Percentiles rank a stretch among this genome's conserved stretches.
These are phyloP conservation scores for Oncorhynchus masou DNA, from an alignment of 2,113 vertebrate species.

Conservation along the genomic window DNA sequence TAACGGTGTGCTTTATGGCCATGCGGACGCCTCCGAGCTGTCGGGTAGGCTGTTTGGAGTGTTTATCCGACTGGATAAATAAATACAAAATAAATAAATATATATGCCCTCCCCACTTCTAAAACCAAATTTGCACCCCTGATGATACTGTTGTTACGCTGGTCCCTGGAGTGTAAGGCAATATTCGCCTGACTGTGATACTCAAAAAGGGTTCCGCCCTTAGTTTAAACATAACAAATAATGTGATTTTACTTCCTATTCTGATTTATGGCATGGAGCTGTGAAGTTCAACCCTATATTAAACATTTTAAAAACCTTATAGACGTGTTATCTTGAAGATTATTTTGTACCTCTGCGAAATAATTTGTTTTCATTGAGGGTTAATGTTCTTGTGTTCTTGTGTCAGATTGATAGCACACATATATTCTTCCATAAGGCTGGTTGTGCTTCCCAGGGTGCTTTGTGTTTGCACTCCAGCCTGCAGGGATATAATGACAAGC, in stretches of 20 bases:
- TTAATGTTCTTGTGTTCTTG: conserved; percentile 18
- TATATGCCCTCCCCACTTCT: too few species aligned
- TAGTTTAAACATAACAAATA: conserved; percentile 31
- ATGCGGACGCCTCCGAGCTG: too few species aligned
- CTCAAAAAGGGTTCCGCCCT: conserved; percentile 12
- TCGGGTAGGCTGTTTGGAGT: too few species aligned
- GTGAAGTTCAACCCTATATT: neutral
- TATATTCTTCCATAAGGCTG: conserved; percentile 35
- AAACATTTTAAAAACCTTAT: conserved; percentile 9
- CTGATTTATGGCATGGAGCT: conserved; percentile 39
- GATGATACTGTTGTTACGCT: neutral
- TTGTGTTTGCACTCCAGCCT: conserved; percentile 64
- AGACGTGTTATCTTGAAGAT: neutral
- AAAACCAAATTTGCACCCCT: too few species aligned
- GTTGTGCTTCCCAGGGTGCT: conserved; percentile 62
- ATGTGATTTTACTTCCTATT: conserved; percentile 25
- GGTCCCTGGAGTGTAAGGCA: conserved; percentile 30
- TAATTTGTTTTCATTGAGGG: neutral
- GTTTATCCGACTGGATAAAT: too few species aligned
- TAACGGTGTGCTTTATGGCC: too few species aligned
- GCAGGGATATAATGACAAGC: conserved; percentile 67
- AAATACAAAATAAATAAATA: too few species aligned
- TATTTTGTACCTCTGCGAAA: conserved; percentile 9
- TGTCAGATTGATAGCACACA: conserved; percentile 47
- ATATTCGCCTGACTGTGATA: conserved; percentile 33